Percentiles rank a stretch among this genome's conserved stretches.
Evolutionary conservation across 2,113 vertebrate species (phyloP).

Genomic region (Progne subis): DNA sequence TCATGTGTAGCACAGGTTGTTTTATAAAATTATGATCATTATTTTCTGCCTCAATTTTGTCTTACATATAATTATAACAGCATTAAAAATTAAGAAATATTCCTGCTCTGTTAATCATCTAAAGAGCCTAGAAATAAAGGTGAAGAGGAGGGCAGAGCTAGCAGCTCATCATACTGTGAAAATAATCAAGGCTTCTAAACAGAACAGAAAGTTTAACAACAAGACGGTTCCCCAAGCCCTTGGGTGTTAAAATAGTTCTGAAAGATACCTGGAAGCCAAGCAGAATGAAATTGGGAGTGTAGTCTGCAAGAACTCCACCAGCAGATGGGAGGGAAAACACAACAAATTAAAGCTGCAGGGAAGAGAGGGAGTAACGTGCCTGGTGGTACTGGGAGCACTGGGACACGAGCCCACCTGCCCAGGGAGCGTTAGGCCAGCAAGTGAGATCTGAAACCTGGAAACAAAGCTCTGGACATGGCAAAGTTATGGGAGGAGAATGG

Average conservation of each 20-base stretch:
- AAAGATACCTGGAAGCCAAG: background rate
- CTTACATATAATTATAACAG: background rate
- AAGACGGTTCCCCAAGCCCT: background rate
- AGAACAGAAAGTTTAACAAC: background rate
- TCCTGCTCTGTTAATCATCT: background rate
- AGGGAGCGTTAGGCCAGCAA: background rate
- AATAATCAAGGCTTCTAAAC: background rate
- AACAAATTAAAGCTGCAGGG: background rate
- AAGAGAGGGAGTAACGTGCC: background rate
- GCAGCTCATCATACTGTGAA: background rate
- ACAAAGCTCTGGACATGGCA: background rate
- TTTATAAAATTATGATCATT: background rate
- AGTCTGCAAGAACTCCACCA: background rate
- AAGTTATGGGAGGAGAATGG: background rate
- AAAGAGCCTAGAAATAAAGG: background rate
- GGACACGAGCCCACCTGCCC: background rate
- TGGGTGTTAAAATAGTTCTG: conserved; percentile 5
- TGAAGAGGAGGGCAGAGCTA: background rate
- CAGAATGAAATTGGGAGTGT: background rate
- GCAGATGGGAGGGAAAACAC: background rate
- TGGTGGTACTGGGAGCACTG: background rate
- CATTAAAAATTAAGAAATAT: background rate
- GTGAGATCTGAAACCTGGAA: background rate
- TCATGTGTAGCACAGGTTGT: background rate
- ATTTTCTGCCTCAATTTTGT: background rate